Conservation (phyloP, 2,113 vertebrate genomes). For the Bucco capensis region DNA sequence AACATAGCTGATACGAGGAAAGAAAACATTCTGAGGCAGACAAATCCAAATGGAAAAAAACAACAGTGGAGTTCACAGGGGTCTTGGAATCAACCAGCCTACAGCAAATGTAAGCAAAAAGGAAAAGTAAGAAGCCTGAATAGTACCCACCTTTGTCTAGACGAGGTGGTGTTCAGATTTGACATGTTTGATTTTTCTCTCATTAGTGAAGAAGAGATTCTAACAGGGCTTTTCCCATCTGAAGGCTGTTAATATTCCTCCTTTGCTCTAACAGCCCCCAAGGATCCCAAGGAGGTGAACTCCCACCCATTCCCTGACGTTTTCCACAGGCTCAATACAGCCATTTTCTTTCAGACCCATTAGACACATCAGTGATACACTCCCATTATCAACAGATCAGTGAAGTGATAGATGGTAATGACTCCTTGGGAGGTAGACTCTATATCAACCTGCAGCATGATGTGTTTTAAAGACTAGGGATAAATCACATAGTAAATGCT, state of each 20-base stretch:
- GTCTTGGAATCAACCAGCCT: not conserved
- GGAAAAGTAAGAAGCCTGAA: not conserved
- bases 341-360: slow-evolving; percentile 55
- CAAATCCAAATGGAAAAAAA: not conserved
- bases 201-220: slow-evolving; percentile 1
- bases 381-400: slow-evolving; percentile 42
- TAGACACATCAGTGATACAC: slow-evolving; percentile 16
- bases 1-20: not conserved
- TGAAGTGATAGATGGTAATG: slow-evolving; percentile 58
- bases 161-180: not conserved
- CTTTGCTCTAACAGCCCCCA: not conserved
- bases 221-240: slow-evolving; percentile 29
- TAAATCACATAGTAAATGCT: not conserved
- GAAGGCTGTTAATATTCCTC: slow-evolving; percentile 45
- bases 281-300: slow-evolving; percentile 5
- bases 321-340: slow-evolving; percentile 23
- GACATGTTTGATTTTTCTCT: not conserved
- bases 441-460: not conserved
- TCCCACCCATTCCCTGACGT: not conserved
- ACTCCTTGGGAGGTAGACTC: slow-evolving; percentile 3
- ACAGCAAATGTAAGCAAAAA: not conserved
- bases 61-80: not conserved
- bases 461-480: not conserved
- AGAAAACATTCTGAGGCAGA: not conserved
- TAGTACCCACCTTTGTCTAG: not conserved